Evolutionary conservation across 1,140 invertebrate genomes (phyloP).

Genomic region (Diorhabda carinulata): DNA sequence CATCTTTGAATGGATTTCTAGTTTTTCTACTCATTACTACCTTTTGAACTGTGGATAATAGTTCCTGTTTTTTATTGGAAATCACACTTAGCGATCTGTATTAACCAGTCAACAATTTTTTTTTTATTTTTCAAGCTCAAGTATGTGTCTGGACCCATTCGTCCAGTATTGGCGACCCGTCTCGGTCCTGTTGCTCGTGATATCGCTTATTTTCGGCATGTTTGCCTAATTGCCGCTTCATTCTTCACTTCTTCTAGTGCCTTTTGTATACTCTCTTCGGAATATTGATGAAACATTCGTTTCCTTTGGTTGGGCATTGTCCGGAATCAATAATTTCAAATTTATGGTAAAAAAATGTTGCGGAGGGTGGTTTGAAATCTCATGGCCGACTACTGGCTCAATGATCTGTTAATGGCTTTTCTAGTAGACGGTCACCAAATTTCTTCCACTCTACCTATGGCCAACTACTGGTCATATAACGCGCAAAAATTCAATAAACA

Average conservation of each 20-base stretch:
- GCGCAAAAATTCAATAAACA: too few species aligned
- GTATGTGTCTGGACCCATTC: not conserved
- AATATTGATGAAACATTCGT: not conserved
- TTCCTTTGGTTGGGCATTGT: not conserved
- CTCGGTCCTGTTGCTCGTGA: constrained; percentile 10
- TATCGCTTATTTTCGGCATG: constrained; percentile 8
- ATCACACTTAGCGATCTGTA: constrained; percentile 1
- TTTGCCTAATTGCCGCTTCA: constrained; percentile 7
- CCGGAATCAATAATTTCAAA: not conserved
- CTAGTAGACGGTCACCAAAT: not conserved
- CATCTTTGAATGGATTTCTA: constrained; percentile 11
- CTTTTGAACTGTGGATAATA: not conserved
- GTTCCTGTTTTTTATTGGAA: constrained; percentile 1
- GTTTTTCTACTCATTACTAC: not conserved
- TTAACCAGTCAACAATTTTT: constrained; percentile 1
- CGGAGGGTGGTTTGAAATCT: not conserved
- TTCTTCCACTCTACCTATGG: too few species aligned
- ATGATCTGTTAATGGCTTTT: not conserved
- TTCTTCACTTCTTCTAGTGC: not conserved
- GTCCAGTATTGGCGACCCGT: not conserved
- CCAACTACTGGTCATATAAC: too few species aligned
- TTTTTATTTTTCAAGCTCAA: constrained; percentile 8
- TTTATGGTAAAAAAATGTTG: not conserved
- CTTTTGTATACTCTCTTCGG: not conserved
- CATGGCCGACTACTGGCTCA: constrained; percentile 3